Conservation (phyloP, 2,888 invertebrate genomes). For the Zootermopsis nevadensis region DNA sequence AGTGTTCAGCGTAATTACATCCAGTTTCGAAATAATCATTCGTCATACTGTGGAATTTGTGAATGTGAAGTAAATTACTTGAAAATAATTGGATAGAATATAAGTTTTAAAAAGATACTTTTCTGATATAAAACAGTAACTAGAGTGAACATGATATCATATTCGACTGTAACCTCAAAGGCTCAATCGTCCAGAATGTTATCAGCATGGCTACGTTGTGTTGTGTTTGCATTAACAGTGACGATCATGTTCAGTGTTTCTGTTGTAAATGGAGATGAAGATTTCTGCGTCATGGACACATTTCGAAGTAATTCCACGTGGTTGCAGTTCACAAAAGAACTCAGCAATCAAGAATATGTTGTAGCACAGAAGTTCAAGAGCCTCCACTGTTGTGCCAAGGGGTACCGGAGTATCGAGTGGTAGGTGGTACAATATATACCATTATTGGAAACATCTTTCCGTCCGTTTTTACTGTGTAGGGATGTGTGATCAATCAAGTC, state of each 20-base stretch:
- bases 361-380: constrained; percentile 78
- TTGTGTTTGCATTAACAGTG: background rate
- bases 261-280: constrained; percentile 60
- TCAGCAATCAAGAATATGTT: constrained; percentile 75
- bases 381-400: constrained; percentile 81
- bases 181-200: background rate
- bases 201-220: background rate
- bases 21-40: background rate
- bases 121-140: background rate
- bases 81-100: background rate
- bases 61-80: background rate
- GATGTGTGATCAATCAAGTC: too few species aligned
- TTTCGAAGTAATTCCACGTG: constrained; percentile 65
- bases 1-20: background rate
- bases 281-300: constrained; percentile 73
- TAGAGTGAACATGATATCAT: background rate
- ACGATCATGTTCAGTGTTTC: background rate
- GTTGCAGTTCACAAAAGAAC: constrained; percentile 81
- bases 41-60: background rate
- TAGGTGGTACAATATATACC: constrained; percentile 63
- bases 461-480: too few species aligned
- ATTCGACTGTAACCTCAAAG: background rate
- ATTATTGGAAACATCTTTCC: too few species aligned
- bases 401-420: constrained; percentile 84
- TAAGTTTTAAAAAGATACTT: background rate